Conservation (phyloP, 2,797 vertebrate species). For the Echeneis naucrates region DNA sequence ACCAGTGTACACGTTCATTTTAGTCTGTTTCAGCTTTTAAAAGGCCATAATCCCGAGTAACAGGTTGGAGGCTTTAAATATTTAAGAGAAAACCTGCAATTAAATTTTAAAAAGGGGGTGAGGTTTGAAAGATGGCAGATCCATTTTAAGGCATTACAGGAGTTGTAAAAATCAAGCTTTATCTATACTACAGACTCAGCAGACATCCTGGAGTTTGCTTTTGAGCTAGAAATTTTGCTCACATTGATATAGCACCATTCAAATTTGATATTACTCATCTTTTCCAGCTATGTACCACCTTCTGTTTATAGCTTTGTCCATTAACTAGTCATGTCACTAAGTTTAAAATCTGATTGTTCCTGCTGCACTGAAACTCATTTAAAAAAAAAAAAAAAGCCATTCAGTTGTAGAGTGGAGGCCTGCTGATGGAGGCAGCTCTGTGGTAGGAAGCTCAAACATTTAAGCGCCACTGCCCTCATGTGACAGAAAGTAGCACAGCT, state of each 20-base stretch:
- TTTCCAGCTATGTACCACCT: too few species aligned
- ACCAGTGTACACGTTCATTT: background rate
- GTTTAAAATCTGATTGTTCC: too few species aligned
- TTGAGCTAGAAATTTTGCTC: too few species aligned
- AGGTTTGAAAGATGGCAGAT: background rate
- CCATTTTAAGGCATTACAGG: background rate
- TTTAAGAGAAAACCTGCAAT: background rate
- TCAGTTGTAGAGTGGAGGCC: too few species aligned
- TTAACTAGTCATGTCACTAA: too few species aligned
- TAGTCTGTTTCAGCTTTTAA: too few species aligned
- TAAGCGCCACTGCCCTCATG: constrained; percentile 2
- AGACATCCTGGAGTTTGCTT: background rate
- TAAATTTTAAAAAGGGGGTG: background rate
- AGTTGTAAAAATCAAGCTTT: background rate
- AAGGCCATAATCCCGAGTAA: background rate
- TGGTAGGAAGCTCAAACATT: background rate
- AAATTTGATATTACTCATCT: too few species aligned
- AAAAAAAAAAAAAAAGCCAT: too few species aligned
- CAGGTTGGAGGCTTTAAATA: background rate
- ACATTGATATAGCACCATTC: too few species aligned
- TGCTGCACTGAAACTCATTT: too few species aligned
- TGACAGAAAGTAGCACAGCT: background rate
- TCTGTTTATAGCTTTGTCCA: too few species aligned
- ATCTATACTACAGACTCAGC: background rate
- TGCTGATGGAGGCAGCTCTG: background rate